Evolutionary conservation across 2,888 invertebrate species (phyloP).

Genomic region (Baccha elongata): DNA sequence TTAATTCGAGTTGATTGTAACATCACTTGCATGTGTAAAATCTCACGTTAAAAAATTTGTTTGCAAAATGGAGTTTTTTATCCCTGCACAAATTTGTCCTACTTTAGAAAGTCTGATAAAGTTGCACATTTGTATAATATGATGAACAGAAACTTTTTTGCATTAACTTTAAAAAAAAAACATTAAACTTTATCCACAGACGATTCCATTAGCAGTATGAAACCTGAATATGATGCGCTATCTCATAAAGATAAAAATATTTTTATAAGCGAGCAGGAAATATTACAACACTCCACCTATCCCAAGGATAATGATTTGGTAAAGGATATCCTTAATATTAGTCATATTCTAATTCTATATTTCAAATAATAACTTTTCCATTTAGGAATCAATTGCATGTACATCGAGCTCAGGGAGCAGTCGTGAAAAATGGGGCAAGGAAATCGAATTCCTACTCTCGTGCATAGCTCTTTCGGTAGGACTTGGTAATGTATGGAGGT

Average conservation of each 20-base stretch:
- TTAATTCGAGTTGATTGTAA: too few relatives aligned
- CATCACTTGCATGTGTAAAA: too few relatives aligned
- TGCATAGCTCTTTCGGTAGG: conserved; percentile 85
- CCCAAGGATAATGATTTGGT: conserved; percentile 76
- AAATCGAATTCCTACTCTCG: conserved; percentile 86
- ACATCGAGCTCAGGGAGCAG: conserved; percentile 68
- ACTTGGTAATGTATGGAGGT: conserved; percentile 87
- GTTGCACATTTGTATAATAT: not conserved
- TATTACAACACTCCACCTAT: conserved; percentile 74
- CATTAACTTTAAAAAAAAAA: not conserved
- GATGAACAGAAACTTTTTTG: not conserved
- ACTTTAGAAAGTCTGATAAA: not conserved
- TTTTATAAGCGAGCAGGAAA: conserved; percentile 66
- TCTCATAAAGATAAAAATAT: conserved; percentile 70
- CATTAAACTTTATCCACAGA: conserved; percentile 28
- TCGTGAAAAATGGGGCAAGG: conserved; percentile 84
- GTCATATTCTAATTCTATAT: not conserved
- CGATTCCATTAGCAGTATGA: conserved; percentile 75
- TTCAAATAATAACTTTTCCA: conserved; percentile 2
- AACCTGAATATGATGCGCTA: conserved; percentile 76
- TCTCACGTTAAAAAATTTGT: too few relatives aligned
- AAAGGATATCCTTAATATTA: not conserved
- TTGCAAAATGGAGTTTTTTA: too few relatives aligned
- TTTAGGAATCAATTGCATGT: conserved; percentile 71
- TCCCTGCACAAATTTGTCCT: not conserved